Evolutionary conservation across 2,797 vertebrate species (phyloP), one percentile per base, ranked within the genome.

Genomic region (Lerista edwardsae): DNA sequence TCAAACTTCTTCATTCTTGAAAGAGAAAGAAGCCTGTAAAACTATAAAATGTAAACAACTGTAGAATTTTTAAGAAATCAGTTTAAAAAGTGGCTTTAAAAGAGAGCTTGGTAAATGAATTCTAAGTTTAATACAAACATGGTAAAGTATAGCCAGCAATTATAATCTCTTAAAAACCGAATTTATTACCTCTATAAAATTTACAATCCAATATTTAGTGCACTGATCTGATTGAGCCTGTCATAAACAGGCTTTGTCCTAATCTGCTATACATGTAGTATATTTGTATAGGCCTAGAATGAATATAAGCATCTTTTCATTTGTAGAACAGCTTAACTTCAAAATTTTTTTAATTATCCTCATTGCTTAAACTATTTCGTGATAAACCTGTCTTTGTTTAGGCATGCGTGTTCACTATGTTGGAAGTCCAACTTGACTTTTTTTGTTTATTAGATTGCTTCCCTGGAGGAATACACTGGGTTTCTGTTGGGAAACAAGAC

Each of bases 401-500:
- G 25, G 34, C 27, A 61, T 61, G 0, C 55, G 21, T 31, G 51
- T 61, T 36, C 64, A 61, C 74, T 44, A 2, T 44, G 11, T 44
- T 34, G 62, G 25, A 23, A 62, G 76, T 76, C 61, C 21, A 29
- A 59, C 25, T 29, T 90, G 87, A 82, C 44, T 73, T 15, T 69
- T 84, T 86, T 68, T 84, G 6, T 23, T 93, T n/a, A 2, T 72
- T 85, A 99, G 99, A 94, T 80, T 98, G 93, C 86, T 99, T 99
- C 90, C 98, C 98, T 25, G 97, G 96, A 82, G 98, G 99, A 44
- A 94, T 99, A 81, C 97, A 99, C 77, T 99, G 99, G 99, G 92
- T 99, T 89, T 98, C 98, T 83, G 93, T 99, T 47, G 99, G 99
- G 75, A 98, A 99, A 90, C 96, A 98, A 92, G 98, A 99, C 87